phyloP scores from a whole-genome alignment of 2,888 invertebrate genomes.

The Agriopis aurantiaria region DNA sequence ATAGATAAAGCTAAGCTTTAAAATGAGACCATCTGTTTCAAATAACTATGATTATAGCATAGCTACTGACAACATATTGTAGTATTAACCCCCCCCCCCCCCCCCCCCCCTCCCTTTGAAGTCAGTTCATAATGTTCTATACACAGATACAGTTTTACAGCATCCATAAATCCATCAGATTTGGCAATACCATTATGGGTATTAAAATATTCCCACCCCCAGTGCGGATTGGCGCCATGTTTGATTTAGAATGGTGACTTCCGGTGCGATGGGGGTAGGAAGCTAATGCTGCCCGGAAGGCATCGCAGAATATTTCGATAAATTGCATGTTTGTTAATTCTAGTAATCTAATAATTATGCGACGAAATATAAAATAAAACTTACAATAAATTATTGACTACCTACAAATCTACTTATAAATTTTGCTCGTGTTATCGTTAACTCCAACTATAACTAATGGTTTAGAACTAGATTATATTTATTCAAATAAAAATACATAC shows the following conservation, averaged over 20 bases:
- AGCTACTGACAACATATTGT: no score
- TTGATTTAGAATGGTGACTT: slow-evolving; percentile 84
- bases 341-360: slow-evolving; percentile 47
- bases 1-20: no score
- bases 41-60: background rate
- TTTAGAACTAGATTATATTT: no score
- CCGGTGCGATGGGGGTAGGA: slow-evolving; percentile 65
- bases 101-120: background rate
- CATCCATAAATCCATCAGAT: slow-evolving; percentile 54
- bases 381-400: no score
- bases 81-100: background rate
- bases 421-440: no score
- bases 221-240: slow-evolving; percentile 71
- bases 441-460: no score
- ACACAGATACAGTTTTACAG: background rate
- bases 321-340: slow-evolving; percentile 52
- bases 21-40: background rate
- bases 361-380: no score
- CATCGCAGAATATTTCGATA: slow-evolving; percentile 71
- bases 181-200: slow-evolving; percentile 64
- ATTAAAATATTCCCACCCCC: slow-evolving; percentile 77
- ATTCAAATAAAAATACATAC: no score
- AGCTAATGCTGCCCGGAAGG: slow-evolving; percentile 68
- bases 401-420: no score
- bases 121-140: background rate